Evolutionary conservation across 1,140 invertebrate genomes (phyloP), one percentile per base, ranked within the genome.

Genomic region (Trachymyrmex septentrionalis): DNA sequence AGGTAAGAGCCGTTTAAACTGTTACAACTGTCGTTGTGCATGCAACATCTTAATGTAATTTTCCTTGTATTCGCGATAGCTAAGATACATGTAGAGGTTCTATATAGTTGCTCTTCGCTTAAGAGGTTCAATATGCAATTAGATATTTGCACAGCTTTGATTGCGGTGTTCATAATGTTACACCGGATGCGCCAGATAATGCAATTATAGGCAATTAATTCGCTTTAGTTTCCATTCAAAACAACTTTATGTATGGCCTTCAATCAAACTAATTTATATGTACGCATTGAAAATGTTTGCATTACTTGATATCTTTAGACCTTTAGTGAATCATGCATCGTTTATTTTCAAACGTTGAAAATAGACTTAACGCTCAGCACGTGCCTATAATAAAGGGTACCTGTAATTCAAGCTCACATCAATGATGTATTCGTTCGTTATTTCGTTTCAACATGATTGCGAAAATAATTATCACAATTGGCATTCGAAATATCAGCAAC

Each of bases 271-370:
- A 72, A 72, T 82, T 82, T 72, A 44, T 19, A 10, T 59, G 6
- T 48, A 82, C 16, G 38, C 24, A 59, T 48, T 7, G 16, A 7
- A 71, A 69, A 44, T 14, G 50, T 82, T 73, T 59, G 24, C 34
- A 14, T 71, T 55, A 69, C n/a, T 24, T 50, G 80, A 61, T 84
- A 84, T 75, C 53, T 84, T 84, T 73, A 64, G 80, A 72, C 16
- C 38, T 82, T 82, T 53, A 71, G 63, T 38, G 64, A 81, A 50
- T 84, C 80, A 61, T 72, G 55, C 38, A 57, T 9, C 30, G 80
- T 84, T 84, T 61, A 84, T 84, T 84, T 84, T 59, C 69, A 73
- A 82, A 27, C 10, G 61, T 55, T 84, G 34, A 73, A 75, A 84
- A 61, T 84, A 61, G 55, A 73, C 38, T 27, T 84, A 61, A 48